Evolutionary conservation across 2,888 invertebrate genomes (phyloP), one percentile per base, ranked within the genome.

Genomic region (Alentia gelatinosa): DNA sequence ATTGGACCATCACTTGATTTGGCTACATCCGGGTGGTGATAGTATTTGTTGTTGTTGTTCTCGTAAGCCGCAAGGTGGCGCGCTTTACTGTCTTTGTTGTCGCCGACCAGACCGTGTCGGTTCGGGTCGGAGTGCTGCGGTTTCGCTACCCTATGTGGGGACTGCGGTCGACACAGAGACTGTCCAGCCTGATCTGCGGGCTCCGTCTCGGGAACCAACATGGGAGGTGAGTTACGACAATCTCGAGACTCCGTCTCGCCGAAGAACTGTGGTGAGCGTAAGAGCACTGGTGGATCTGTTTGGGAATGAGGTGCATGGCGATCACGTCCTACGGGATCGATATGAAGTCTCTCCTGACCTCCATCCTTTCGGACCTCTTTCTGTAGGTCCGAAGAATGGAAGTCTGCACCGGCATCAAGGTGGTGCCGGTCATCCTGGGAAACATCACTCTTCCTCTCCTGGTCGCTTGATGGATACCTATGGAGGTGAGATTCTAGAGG

Each of bases 21-120:
- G 12, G 79, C 15, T 12, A 79, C 79, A 19, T 79, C 79, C 9
- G 79, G 39, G 5, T 19, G 79, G 39, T 9, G 39, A 39, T 79
- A 79, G 19, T 79, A 37, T 12, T 68, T 68, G 79, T 79, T 79
- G 39, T 79, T 79, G 39, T 79, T 79, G 35, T 75, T 75, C 37
- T 79, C 79, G 26, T 79, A 79, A 39, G 79, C n/a, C 15, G 35
- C 39, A 3, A 39, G 1, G 37, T 79, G 79, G 35, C 79, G 35
- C 4, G 39, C 19, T 26, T 79, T 79, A 79, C 37, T 23, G 37
- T 79, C 79, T 26, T 79, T 79, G 39, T 79, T 35, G 1, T 79
- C 37, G 1, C 7, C 7, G 5, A 75, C 9, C 12, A 33, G 9
- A 9, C 35, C n/a, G 23, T 35, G 79, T 23, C 79, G 79, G 19